Evolutionary conservation across 2,888 invertebrate species (phyloP), one percentile per base, ranked within the genome.

Genomic region (Ferrisia virgata): DNA sequence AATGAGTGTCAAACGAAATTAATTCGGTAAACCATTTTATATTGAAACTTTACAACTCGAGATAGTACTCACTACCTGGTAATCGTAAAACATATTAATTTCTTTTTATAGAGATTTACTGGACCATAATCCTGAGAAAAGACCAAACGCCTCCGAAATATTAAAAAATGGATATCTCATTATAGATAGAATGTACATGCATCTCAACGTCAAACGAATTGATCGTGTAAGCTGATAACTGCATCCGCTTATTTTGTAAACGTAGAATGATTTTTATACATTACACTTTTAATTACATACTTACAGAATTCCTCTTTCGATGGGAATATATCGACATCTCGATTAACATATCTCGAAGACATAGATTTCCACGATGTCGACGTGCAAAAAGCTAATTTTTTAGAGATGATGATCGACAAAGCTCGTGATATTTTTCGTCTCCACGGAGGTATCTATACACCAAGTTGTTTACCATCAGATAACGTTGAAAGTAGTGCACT

Each of bases 111-210:
- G 91, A 64, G 94, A 95, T 95, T 90, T 98, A 3, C 89, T 98
- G 84, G 93, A 93, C 88, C 97, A 98, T 88, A 95, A 97, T 88
- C 93, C 96, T 0, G 91, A 92, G 40, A 90, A 92, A 86, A 91
- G 98, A 4, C 98, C 98, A 0, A 94, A 96, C 0, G 94, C 97
- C 5, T 92, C 93, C 53, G 96, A 97, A 88, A 90, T 98, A 2
- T 89, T 98, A 0, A 91, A 93, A 40, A 96, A 96, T 0, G 93
- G 94, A 85, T 92, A 94, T 86, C 91, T 98, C 2, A 98, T 98
- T 0, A 0, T 76, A 11, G 93, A 93, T 88, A 94, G 94, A 89
- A 91, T 92, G 0, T 95, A 95, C 88, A 93, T 93, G 87, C 91
- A 93, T 88, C 89, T 94, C 36, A 91, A 94, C 1, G 90, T 90